phyloP scores from a whole-genome alignment of 2,888 invertebrate genomes.

The Volucella bombylans region DNA sequence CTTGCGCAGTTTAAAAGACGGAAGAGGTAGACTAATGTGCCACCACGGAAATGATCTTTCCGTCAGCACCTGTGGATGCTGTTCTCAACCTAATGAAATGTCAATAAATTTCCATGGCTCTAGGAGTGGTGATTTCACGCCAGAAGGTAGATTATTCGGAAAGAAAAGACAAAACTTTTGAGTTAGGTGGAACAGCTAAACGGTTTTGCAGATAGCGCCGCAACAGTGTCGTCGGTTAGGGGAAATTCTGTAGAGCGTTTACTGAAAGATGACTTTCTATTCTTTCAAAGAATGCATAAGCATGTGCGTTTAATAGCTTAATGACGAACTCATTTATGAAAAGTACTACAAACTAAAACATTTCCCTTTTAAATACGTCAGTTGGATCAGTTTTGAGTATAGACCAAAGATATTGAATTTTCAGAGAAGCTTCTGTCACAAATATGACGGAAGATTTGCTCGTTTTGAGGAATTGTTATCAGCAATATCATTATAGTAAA shows the following conservation, averaged over 20 bases:
- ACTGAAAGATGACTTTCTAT: not conserved
- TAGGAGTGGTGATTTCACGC: conserved; percentile 49
- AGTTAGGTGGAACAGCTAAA: conserved; percentile 8
- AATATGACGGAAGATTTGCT: no score
- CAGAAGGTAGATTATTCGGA: conserved; percentile 29
- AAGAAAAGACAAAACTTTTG: conserved; percentile 7
- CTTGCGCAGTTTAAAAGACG: not conserved
- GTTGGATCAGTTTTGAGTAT: no score
- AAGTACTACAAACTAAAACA: no score
- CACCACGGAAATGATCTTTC: conserved; percentile 5
- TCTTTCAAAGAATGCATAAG: no score
- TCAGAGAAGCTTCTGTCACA: no score
- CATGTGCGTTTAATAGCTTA: no score
- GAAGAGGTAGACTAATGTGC: not conserved
- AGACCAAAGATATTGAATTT: no score
- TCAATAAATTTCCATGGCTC: conserved; percentile 37
- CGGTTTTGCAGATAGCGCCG: not conserved
- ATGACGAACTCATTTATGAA: no score
- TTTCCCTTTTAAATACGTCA: no score
- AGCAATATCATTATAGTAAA: no score
- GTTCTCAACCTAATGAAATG: conserved; percentile 20
- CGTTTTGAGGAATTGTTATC: no score
- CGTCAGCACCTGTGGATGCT: not conserved
- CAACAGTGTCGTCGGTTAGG: conserved; percentile 1
- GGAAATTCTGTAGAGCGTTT: no score